Base-by-base conservation (phyloP, 2,113 vertebrate genomes). In the Perca schrenkii region DNA sequence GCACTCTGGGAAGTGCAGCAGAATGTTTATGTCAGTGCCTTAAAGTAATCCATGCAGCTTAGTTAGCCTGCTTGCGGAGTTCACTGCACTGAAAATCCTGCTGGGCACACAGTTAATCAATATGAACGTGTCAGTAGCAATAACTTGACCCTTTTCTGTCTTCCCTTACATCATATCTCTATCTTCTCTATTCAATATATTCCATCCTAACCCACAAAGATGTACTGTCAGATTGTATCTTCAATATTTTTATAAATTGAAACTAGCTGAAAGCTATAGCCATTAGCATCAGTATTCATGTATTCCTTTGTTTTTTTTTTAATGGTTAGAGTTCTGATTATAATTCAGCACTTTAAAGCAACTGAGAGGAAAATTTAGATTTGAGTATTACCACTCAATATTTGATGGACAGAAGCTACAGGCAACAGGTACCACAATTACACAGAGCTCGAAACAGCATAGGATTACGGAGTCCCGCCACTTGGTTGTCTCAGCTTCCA, bases 1-100 rank as follows among this genome's bases (percentile, higher is more conserved):
- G 87, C 82, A 77, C 74, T 62, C 66, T 25, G 83, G 79, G 87
- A 86, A 85, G 80, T 76, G 86, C 82, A 88, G 85, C 92, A 90
- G 84, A 85, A 88, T 88, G 87, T 89, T 87, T 81, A 86, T 87
- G 91, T 88, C 90, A 86, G 76, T 78, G 86, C 80, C 82, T 88
- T 75, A 77, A 87, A 87, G 84, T 91, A 86, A 92, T 89, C 78
- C 66, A 25, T 61, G 80, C 71, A 76, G 76, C 74, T 87, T 76
- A 86, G 82, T 74, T 65, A 66, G 75, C 65, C 22, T 50, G 63
- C 74, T 54, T 36, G 75, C 84, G 84, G 79, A 74, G 40, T 52
- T 76, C 8, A 12, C 28, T 50, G 13, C 50, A 34, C 63, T 54
- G n/a, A 64, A 80, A 81, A 78, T 66, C 77, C 83, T 83, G 19